Conservation (phyloP, 2,113 vertebrate genomes). For the Esox niger region DNA sequence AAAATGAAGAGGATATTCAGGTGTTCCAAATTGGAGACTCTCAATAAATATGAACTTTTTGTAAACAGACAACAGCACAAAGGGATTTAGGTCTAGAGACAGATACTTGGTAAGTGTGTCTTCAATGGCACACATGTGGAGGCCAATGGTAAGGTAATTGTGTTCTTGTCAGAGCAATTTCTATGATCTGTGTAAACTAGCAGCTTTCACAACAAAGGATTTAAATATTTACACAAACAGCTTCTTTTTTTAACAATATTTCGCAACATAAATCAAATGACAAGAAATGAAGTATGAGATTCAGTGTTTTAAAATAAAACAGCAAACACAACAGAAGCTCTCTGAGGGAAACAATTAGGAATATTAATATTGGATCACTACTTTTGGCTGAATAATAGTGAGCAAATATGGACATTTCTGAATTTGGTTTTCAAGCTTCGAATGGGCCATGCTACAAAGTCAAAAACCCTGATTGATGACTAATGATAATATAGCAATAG, state of each 20-base stretch:
- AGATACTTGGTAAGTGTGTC: background rate
- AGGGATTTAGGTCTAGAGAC: constrained; percentile 2
- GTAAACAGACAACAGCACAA: constrained; percentile 30
- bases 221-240: no score
- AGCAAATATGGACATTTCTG: background rate
- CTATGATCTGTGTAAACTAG: no score
- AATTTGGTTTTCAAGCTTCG: background rate
- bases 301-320: no score
- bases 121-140: background rate
- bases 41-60: constrained; percentile 53
- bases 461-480: background rate
- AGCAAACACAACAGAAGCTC: no score
- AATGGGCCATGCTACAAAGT: background rate
- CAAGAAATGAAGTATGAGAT: no score
- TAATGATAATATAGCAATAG: background rate
- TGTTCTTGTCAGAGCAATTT: no score
- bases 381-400: background rate
- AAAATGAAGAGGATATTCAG: constrained; percentile 29
- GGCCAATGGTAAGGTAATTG: no score
- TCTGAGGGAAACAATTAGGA: background rate
- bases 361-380: background rate
- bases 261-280: no score
- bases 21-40: constrained; percentile 28
- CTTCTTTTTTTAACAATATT: no score
- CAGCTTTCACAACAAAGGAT: no score